These are phyloP conservation scores for Sinodicranocentrus sp. DNA, from an alignment of 2,888 invertebrate genomes.

Conservation along the genomic window DNA sequence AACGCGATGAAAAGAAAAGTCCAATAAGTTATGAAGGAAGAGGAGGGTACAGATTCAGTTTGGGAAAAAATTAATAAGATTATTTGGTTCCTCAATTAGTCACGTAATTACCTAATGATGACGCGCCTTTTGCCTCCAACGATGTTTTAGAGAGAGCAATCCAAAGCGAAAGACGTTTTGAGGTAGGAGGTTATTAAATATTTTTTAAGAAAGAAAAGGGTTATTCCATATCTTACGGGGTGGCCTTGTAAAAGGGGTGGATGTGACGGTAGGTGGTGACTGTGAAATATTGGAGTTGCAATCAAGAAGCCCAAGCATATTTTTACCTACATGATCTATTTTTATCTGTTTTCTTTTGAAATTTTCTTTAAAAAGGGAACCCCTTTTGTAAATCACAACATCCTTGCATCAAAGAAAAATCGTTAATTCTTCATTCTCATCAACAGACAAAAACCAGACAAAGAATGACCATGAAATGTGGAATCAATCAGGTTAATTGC, in stretches of 20 bases:
- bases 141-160: neutral
- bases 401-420: too few species aligned
- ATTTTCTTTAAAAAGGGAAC: too few species aligned
- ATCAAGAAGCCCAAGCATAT: too few species aligned
- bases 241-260: constrained; percentile 4
- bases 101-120: constrained; percentile 56
- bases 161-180: too few species aligned
- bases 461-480: constrained; percentile 40
- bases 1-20: constrained; percentile 37
- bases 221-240: constrained; percentile 2
- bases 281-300: constrained; percentile 3
- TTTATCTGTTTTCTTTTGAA: too few species aligned
- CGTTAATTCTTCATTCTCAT: too few species aligned
- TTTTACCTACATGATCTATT: too few species aligned
- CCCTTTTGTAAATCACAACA: too few species aligned
- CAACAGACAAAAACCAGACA: too few species aligned
- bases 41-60: neutral
- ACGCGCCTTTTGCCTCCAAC: constrained; percentile 59
- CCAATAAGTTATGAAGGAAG: neutral
- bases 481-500: constrained; percentile 53
- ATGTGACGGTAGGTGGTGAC: neutral
- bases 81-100: constrained; percentile 42
- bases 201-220: neutral
- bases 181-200: too few species aligned
- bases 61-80: constrained; percentile 21